Base-by-base conservation (phyloP, 2,888 invertebrate genomes). In the Muscina levida region DNA sequence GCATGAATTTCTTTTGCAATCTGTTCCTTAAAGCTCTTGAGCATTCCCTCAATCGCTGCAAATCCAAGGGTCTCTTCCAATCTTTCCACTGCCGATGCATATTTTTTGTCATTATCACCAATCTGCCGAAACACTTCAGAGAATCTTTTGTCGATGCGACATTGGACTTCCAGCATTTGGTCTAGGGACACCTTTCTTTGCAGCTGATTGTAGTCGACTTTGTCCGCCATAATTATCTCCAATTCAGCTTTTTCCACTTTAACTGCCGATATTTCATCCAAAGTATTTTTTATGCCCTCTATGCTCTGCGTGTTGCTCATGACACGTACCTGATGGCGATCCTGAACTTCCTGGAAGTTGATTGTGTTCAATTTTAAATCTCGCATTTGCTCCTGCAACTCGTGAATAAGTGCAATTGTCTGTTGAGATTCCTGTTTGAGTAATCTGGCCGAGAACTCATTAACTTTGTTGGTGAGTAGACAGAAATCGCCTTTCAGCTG, bases 181-280 rank as follows among this genome's bases (percentile, higher is more conserved):
- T 94, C 94, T 79, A 93, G 92, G 0, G 95, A 95, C 6, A 95
- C 95, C 86, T 95, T 95, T 48, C 93, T 92, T 72, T 95, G 93
- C 75, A 95, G 90, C 86, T 93, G 91, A 1, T 93, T 92, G 66
- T 93, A 91, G 86, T 95, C 95, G 0, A 95, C 95, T 88, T 95
- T 95, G 73, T 95, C 94, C 0, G 95, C 94, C 84, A 95, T 91
- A 1, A 94, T 93, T 79, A 94, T 94, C 75, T 93, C 93, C 84
- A 95, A 91, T 83, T 95, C 94, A 83, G 93, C 94, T 79, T 93
- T 93, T 84, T 95, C 94, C 3, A 95, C 92, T 88, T 95, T 95
- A 0, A 93, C 91, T 0, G 91, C 92, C 85, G 93, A 94, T 81
- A 95, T 86, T 13, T 87, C 86, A 0, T 85, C 82, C 1, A 87